Evolutionary conservation across 2,797 vertebrate genomes (phyloP).

Genomic region (Lemur catta): DNA sequence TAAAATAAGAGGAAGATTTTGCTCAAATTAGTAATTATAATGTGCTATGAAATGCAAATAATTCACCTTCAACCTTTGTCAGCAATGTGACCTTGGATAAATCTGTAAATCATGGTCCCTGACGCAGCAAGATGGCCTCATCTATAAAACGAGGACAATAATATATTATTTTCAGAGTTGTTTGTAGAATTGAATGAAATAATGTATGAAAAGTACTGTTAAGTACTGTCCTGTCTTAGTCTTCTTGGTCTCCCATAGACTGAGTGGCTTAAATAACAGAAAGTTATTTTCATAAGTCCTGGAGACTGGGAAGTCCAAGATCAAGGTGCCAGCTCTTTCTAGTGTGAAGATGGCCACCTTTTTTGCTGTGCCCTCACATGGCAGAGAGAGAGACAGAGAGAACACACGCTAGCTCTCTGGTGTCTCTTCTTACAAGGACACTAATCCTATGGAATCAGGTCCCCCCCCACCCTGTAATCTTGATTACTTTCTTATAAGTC

Average conservation of each 20-base stretch:
- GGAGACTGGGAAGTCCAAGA: neutral
- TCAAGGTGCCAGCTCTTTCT: neutral
- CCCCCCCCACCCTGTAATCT: neutral
- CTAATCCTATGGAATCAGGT: neutral
- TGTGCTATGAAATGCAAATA: neutral
- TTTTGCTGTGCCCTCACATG: neutral
- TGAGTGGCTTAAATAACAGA: neutral
- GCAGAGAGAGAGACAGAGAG: too few relatives aligned
- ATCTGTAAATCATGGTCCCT: neutral
- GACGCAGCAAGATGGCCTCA: neutral
- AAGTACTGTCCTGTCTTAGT: neutral
- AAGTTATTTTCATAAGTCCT: neutral
- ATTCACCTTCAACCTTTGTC: neutral
- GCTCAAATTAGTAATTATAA: neutral
- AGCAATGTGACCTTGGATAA: neutral
- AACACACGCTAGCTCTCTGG: neutral
- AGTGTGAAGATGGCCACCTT: neutral
- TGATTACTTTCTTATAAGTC: neutral
- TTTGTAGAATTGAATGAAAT: neutral
- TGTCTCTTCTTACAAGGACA: neutral
- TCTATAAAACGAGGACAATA: neutral
- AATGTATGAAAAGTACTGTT: neutral
- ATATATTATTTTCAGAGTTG: neutral
- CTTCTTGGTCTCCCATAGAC: neutral
- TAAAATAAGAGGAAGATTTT: neutral